phyloP scores from a whole-genome alignment of 2,797 vertebrate species.

The Sebastes hopkinsi region DNA sequence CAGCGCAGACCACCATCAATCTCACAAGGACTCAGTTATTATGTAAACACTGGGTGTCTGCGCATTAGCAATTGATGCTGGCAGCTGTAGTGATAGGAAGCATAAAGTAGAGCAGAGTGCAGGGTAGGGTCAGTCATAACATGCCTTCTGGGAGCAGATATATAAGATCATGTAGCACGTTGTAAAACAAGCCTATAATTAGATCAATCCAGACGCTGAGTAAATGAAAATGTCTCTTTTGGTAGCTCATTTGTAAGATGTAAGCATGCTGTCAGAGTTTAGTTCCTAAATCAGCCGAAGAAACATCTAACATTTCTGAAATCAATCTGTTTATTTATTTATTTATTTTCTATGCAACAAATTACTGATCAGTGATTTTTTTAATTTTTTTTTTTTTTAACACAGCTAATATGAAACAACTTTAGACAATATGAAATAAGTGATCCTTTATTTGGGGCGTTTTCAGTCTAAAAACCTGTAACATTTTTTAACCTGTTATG shows the following conservation, averaged over 20 bases:
- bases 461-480: not conserved
- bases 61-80: constrained; percentile 18
- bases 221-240: constrained; percentile 10
- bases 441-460: not conserved
- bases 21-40: constrained; percentile 19
- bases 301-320: not conserved
- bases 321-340: not conserved
- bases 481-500: constrained; percentile 5
- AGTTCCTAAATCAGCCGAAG: not conserved
- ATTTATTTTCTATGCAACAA: not conserved
- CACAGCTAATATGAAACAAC: not conserved
- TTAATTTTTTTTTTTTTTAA: not conserved
- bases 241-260: constrained; percentile 1
- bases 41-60: constrained; percentile 7
- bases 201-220: constrained; percentile 32
- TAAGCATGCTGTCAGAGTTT: not conserved
- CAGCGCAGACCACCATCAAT: constrained; percentile 13
- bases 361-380: not conserved
- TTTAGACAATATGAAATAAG: not conserved
- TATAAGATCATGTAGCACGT: constrained; percentile 13
- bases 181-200: constrained; percentile 31
- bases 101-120: constrained; percentile 31
- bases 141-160: constrained; percentile 23
- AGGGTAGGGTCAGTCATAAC: constrained; percentile 31
- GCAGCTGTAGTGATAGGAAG: constrained; percentile 30